Base-by-base conservation (phyloP, 2,888 invertebrate species). In the Pycnomerus fuliginosus region DNA sequence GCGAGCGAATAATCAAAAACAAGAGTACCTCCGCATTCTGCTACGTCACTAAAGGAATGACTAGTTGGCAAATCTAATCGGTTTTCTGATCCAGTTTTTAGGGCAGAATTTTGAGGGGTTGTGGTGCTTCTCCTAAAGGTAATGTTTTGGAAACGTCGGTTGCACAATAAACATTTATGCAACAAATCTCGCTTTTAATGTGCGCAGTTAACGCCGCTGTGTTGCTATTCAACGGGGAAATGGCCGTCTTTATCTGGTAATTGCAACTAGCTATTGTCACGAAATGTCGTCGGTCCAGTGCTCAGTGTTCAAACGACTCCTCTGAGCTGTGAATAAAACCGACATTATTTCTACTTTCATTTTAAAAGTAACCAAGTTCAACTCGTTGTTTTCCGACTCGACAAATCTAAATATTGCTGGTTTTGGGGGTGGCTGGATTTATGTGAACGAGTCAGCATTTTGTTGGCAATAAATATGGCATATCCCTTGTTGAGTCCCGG, bases 191-290 rank as follows among this genome's bases (percentile, higher is more conserved):
- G 33, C 30, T 32, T 41, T 34, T 41, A 39, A 39, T 39, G 39
- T 41, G 31, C 22, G 25, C 30, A 16, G 24, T 43, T 43, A 35
- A 35, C 36, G 15, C 36, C 27, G 36, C 30, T 16, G 27, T 30
- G 36, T 17, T 20, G 22, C 43, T 16, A 42, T 42, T 42, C 42
- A 43, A 30, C 16, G 22, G 30, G 32, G 38, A 37, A 44, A 44
- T 44, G 38, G 29, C 38, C 32, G 38, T 32, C 44, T 44, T 44
- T 44, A 44, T 44, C 44, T 34, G 27, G 27, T 33, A 16, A 40
- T 40, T 40, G 40, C 25, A 20, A 24, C 31, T 16, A 17, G 23
- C 33, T 13, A 40, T 40, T 40, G 40, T 40, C 33, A 35, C 29
- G 29, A 32, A 27, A 25, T 16, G 41, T 34, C 41, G 41, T 24